phyloP scores from a whole-genome alignment of 2,797 vertebrate species.

The Lepilemur ruficaudatus region DNA sequence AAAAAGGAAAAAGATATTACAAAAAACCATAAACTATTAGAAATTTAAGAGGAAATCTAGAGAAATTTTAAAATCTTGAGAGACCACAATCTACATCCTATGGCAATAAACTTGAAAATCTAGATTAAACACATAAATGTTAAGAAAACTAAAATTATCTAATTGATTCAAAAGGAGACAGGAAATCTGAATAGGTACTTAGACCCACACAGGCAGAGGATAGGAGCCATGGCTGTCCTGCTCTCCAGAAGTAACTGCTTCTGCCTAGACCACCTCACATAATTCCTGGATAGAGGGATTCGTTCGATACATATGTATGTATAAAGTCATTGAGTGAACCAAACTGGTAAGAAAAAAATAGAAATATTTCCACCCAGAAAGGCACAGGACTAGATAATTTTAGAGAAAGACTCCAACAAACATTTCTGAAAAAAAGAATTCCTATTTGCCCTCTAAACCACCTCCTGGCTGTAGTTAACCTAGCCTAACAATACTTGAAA shows the following conservation, averaged over 20 bases:
- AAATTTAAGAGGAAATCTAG: not conserved
- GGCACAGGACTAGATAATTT: not conserved
- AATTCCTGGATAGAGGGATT: not conserved
- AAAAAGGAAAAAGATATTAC: not conserved
- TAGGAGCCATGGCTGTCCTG: not conserved
- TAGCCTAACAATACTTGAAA: conserved; percentile 13
- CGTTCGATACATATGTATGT: not conserved
- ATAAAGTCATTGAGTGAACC: not conserved
- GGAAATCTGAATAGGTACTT: not conserved
- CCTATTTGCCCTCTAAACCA: not conserved
- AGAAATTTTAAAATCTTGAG: not conserved
- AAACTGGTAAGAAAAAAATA: not conserved
- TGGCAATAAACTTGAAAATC: conserved; percentile 6
- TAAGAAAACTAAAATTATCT: not conserved
- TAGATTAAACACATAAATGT: not conserved
- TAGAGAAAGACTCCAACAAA: not conserved
- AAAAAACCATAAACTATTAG: not conserved
- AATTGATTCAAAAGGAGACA: not conserved
- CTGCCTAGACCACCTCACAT: not conserved
- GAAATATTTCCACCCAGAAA: not conserved
- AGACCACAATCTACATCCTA: not conserved
- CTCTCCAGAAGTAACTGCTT: not conserved
- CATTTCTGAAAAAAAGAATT: conserved; percentile 21
- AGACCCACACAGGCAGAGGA: not conserved
- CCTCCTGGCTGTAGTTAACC: not conserved